Conservation (phyloP, 1,140 invertebrate genomes). For the Drosophila mauritiana region DNA sequence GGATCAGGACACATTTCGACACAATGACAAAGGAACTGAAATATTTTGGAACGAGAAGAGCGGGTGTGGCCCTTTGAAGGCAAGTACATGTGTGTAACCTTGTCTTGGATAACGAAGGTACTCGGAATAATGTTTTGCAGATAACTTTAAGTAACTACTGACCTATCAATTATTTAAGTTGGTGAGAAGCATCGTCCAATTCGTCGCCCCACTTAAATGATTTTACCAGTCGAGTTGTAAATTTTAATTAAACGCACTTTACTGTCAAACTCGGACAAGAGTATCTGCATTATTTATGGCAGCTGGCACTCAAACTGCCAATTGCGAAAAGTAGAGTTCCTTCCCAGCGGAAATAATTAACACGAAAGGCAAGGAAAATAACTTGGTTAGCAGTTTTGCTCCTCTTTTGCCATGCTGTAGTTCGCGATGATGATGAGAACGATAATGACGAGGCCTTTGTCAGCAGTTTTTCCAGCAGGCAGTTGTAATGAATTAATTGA, state of each 20-base stretch:
- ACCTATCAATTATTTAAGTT: neutral
- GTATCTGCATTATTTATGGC: conserved; percentile 73
- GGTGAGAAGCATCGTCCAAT: neutral
- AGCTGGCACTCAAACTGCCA: conserved; percentile 2
- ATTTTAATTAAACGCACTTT: conserved; percentile 77
- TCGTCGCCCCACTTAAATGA: neutral
- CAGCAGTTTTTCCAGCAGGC: conserved; percentile 57
- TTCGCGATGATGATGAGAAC: neutral
- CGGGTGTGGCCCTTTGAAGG: neutral
- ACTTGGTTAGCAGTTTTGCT: conserved; percentile 68
- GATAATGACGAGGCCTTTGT: conserved; percentile 31
- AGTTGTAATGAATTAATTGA: conserved; percentile 67
- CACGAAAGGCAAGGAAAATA: conserved; percentile 57
- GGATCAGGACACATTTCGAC: neutral
- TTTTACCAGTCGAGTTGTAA: conserved; percentile 37
- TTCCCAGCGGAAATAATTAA: conserved; percentile 73
- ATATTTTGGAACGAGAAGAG: neutral
- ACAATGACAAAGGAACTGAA: conserved; percentile 11
- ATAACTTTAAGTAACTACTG: neutral
- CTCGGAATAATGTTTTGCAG: neutral
- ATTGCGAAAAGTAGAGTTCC: conserved; percentile 22
- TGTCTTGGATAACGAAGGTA: neutral
- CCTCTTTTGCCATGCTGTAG: neutral
- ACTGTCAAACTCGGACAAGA: conserved; percentile 56
- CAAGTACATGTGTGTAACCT: conserved; percentile 17